These are phyloP conservation scores for Plutella xylostella DNA, from an alignment of 2,888 invertebrate species.

Conservation along the genomic window DNA sequence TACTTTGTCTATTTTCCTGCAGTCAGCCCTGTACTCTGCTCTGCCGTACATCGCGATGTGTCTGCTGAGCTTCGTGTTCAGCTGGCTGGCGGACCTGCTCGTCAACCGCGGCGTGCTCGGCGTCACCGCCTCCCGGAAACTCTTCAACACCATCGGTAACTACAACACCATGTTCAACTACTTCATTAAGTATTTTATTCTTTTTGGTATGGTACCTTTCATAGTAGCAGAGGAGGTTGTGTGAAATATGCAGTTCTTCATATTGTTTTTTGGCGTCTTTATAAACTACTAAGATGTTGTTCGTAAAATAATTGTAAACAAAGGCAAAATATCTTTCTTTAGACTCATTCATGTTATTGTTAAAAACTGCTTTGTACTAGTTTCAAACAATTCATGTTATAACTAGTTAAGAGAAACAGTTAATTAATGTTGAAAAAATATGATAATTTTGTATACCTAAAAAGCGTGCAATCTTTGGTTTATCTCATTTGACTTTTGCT, in stretches of 20 bases:
- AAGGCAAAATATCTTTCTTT: too few species aligned
- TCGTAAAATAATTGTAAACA: too few species aligned
- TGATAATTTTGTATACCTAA: too few species aligned
- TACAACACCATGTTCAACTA: constrained; percentile 20
- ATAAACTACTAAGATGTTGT: too few species aligned
- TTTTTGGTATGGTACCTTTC: not conserved
- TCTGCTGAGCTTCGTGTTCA: constrained; percentile 77
- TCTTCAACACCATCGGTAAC: constrained; percentile 76
- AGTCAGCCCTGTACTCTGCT: constrained; percentile 78
- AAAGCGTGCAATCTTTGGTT: too few species aligned
- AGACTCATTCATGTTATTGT: too few species aligned
- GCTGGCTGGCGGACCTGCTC: constrained; percentile 73
- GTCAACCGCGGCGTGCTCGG: constrained; percentile 66
- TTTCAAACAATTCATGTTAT: too few species aligned
- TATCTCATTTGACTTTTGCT: too few species aligned
- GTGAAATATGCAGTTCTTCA: not conserved
- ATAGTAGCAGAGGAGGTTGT: not conserved
- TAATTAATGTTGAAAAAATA: too few species aligned
- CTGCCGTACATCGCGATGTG: constrained; percentile 83
- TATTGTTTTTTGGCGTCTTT: not conserved
- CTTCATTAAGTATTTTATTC: not conserved
- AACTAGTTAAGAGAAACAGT: too few species aligned
- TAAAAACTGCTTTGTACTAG: too few species aligned
- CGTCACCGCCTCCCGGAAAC: constrained; percentile 70
- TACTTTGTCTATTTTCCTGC: constrained; percentile 22